Evolutionary conservation across 2,888 invertebrate species (phyloP).

Genomic region (Drosophila quinaria): DNA sequence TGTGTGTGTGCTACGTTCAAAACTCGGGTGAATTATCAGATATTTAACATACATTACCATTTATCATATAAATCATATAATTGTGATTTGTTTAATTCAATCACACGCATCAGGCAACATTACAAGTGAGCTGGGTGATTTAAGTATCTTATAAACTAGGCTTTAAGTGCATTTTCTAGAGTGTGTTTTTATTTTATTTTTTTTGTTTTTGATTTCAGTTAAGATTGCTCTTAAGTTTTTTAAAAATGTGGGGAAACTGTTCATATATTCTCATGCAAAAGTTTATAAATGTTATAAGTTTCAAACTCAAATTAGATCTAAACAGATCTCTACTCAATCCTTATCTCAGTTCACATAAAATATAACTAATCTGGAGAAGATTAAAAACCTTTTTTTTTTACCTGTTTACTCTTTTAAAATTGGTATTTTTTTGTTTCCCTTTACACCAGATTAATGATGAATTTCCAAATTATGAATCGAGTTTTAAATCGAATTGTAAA

Average conservation of each 20-base stretch:
- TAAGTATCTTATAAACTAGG: background rate
- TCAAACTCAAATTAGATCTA: no score
- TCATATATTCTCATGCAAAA: background rate
- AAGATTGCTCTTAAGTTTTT: background rate
- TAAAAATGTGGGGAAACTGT: background rate
- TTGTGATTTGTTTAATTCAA: conserved; percentile 14
- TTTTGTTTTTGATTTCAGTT: background rate
- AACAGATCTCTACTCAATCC: background rate
- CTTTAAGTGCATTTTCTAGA: conserved; percentile 32
- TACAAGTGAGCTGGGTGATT: conserved; percentile 19
- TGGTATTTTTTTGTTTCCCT: no score
- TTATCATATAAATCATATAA: conserved; percentile 3
- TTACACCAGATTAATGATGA: no score
- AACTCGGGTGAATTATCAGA: conserved; percentile 34
- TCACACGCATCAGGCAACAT: conserved; percentile 40
- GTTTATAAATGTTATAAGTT: background rate
- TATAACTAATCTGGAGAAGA: background rate
- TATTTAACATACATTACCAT: conserved; percentile 47
- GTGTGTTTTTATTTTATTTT: background rate
- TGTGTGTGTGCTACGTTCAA: conserved; percentile 48
- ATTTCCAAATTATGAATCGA: no score
- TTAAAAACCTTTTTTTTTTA: background rate
- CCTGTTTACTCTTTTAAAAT: no score
- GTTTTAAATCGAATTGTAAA: no score
- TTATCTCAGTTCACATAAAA: background rate